Base-by-base conservation (phyloP, 2,113 vertebrate genomes). In the Dicaeum eximium region DNA sequence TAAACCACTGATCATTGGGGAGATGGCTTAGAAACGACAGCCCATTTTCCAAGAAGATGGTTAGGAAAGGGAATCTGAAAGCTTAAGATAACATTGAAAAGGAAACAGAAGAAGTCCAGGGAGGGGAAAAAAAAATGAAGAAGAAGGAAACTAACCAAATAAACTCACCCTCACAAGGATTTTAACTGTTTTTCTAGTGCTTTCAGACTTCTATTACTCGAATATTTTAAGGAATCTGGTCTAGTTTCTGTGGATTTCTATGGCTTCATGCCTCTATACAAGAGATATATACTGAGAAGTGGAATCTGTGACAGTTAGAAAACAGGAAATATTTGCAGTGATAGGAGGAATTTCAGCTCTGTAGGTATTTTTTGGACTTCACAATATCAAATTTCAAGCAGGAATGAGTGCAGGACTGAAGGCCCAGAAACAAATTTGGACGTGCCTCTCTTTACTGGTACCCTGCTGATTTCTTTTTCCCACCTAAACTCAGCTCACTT, bases 41-140 rank as follows among this genome's bases (percentile, higher is more conserved):
- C 95, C 97, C 94, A 96, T 97, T 98, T 97, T 98, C 96, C 95
- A 97, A 96, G 91, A 96, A 94, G 92, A 96, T 58, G 48, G 85
- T 94, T 94, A 91, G 93, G 95, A 96, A 96, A 92, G 86, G 71
- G 93, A 92, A 96, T 80, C 66, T 74, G 89, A 97, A 96, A 89
- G 74, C 94, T 90, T 90, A 95, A 86, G 94, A 97, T 95, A 95
- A 97, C 73, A 92, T 88, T 95, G 70, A 83, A 92, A 95, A 88
- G 48, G 70, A 95, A 97, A 93, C 60, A 78, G 84, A 95, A 88
- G 37, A 10, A 74, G 48, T 81, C 50, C 37, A 80, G 61, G 58
- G 62, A 77, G 67, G 73, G 73, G 2, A 13, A 35, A 37, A 57
- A 11, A 13, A 93, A 79, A 92, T 80, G 31, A 56, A 88, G n/a